Evolutionary conservation across 2,888 invertebrate genomes (phyloP).

Genomic region (Athalia rosae): DNA sequence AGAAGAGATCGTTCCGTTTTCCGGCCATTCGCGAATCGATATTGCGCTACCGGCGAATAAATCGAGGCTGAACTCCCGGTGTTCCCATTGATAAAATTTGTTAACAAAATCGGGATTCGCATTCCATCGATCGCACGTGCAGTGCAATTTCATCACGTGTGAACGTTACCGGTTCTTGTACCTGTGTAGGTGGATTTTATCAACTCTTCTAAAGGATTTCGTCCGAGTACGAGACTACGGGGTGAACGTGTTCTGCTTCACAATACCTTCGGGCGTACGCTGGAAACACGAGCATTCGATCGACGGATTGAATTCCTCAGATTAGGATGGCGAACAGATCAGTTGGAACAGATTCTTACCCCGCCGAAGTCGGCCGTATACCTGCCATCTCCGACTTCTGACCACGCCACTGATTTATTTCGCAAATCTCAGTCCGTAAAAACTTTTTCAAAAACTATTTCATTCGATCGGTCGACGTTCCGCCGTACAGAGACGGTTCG

Average conservation of each 20-base stretch:
- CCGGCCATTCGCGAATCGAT: background rate
- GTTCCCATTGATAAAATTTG: conserved; percentile 37
- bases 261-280: background rate
- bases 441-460: too few relatives aligned
- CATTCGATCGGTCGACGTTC: too few relatives aligned
- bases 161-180: background rate
- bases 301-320: background rate
- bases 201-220: conserved; percentile 23
- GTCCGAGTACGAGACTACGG: background rate
- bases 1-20: too few relatives aligned
- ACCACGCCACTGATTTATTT: too few relatives aligned
- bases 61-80: conserved; percentile 21
- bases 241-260: conserved; percentile 14
- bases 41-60: conserved; percentile 7
- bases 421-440: too few relatives aligned
- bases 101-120: conserved; percentile 16
- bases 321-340: background rate
- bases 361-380: too few relatives aligned
- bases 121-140: conserved; percentile 27
- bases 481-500: background rate
- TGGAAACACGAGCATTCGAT: background rate
- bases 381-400: too few relatives aligned
- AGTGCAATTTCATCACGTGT: conserved; percentile 38
- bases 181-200: conserved; percentile 28
- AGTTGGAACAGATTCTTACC: background rate